Conservation (phyloP, 2,113 vertebrate genomes). For the Cariama cristata region DNA sequence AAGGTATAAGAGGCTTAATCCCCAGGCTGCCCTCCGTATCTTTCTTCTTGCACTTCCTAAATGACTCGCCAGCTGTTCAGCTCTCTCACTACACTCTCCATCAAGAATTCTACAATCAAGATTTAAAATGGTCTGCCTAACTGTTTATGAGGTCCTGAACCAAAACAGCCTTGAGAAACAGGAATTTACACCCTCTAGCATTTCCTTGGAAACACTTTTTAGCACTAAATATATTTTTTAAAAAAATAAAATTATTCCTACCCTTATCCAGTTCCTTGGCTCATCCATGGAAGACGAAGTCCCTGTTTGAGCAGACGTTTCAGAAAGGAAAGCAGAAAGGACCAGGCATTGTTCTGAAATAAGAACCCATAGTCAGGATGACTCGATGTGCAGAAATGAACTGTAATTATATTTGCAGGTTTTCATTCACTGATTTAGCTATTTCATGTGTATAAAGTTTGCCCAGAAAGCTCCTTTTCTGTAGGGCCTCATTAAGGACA, state of each 20-base stretch:
- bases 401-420: neutral
- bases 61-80: neutral
- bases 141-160: neutral
- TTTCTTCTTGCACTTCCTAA: neutral
- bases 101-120: neutral
- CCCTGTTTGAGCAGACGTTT: neutral
- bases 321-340: neutral
- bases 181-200: neutral
- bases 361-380: neutral
- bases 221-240: neutral
- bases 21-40: neutral
- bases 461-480: neutral
- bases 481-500: neutral
- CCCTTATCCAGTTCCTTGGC: neutral
- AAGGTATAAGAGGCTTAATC: neutral
- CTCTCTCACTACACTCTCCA: neutral
- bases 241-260: neutral
- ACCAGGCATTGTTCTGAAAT: neutral
- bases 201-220: neutral
- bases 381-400: neutral
- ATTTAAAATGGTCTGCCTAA: neutral
- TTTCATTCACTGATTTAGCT: neutral
- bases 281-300: neutral
- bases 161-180: neutral
- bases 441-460: neutral